Evolutionary conservation across 2,888 invertebrate genomes (phyloP).

Genomic region (Eupsilia transversa): DNA sequence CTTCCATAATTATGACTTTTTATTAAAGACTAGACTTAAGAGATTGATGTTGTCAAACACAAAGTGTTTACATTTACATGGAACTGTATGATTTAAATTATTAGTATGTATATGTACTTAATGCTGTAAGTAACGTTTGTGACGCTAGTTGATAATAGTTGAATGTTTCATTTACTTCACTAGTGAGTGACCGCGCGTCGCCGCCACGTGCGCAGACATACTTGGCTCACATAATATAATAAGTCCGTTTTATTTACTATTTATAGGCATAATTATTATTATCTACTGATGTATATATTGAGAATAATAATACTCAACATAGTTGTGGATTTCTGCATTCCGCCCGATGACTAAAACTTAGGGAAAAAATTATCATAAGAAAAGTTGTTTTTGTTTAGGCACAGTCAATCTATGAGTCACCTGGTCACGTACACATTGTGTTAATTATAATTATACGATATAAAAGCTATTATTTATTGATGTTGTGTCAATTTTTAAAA

Average conservation of each 20-base stretch:
- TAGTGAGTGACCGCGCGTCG: slow-evolving; percentile 78
- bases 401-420: slow-evolving; percentile 77
- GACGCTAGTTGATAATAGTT: slow-evolving; percentile 86
- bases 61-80: slow-evolving; percentile 81
- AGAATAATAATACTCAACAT: slow-evolving; percentile 89
- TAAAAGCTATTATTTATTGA: slow-evolving; percentile 72
- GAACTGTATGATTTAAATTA: slow-evolving; percentile 76
- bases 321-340: slow-evolving; percentile 91
- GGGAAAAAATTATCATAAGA: slow-evolving; percentile 85
- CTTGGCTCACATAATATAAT: slow-evolving; percentile 82
- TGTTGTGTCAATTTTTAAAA: slow-evolving; percentile 78
- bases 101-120: slow-evolving; percentile 82
- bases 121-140: slow-evolving; percentile 83
- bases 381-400: slow-evolving; percentile 82
- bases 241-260: slow-evolving; percentile 86
- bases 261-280: slow-evolving; percentile 82
- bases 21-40: slow-evolving; percentile 73
- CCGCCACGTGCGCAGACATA: slow-evolving; percentile 75
- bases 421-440: slow-evolving; percentile 78
- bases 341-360: slow-evolving; percentile 90
- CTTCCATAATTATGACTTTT: slow-evolving; percentile 83
- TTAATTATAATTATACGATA: slow-evolving; percentile 71
- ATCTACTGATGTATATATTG: slow-evolving; percentile 90
- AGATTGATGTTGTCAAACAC: slow-evolving; percentile 80
- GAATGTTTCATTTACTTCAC: slow-evolving; percentile 79